phyloP scores from a whole-genome alignment of 2,888 invertebrate genomes.

The Megalurothrips usitatus region DNA sequence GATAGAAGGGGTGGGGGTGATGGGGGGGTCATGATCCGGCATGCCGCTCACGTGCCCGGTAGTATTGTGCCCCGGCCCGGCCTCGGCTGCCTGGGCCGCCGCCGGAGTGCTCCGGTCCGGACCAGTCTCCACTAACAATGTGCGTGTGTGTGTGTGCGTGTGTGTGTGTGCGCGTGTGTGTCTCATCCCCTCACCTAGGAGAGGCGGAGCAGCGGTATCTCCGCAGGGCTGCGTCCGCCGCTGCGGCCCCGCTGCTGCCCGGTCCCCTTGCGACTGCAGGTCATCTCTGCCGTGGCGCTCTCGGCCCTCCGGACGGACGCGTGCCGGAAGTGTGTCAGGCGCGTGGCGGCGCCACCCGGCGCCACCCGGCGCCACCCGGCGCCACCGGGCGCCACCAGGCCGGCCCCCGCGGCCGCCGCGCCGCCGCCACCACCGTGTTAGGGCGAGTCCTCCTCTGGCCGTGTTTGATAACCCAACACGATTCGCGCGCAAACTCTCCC shows the following conservation, averaged over 20 bases:
- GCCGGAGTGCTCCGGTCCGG: constrained; percentile 12
- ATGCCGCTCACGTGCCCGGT: constrained; percentile 1
- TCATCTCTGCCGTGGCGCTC: no score
- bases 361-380: neutral
- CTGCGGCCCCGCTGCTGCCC: no score
- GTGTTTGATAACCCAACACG: constrained; percentile 1
- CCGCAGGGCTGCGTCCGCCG: no score
- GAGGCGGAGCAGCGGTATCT: no score
- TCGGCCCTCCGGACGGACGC: no score
- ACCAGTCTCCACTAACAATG: constrained; percentile 6
- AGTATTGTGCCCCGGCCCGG: constrained; percentile 6
- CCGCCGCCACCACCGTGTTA: neutral
- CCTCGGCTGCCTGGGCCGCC: no score
- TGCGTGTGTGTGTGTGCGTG: neutral
- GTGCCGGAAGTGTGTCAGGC: no score
- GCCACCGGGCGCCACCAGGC: neutral
- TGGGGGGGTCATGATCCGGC: neutral
- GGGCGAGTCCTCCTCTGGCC: neutral
- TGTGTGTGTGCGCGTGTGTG: neutral
- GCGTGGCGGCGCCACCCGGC: no score
- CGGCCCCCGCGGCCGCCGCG: neutral
- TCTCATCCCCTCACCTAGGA: neutral
- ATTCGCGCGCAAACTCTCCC: neutral
- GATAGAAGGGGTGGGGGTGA: neutral
- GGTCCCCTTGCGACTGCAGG: no score